phyloP scores from a whole-genome alignment of 1,140 invertebrate species.

The Neuroterus valhalla region DNA sequence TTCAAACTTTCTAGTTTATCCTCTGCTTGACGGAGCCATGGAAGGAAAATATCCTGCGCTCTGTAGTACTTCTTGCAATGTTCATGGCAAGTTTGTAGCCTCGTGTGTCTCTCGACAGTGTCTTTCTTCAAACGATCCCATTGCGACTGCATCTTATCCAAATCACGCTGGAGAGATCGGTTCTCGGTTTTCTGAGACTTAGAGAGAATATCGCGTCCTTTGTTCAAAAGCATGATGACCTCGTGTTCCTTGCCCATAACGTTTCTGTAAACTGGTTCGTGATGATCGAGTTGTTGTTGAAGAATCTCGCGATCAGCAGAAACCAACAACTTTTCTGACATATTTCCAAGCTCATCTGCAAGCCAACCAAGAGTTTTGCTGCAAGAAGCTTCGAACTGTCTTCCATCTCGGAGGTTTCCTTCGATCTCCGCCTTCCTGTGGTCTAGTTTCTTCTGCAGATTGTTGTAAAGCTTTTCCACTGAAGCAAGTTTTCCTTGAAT shows the following conservation, averaged over 20 bases:
- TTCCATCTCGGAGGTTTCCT: slow-evolving; percentile 86
- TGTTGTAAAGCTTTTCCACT: slow-evolving; percentile 88
- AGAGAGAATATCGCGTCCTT: slow-evolving; percentile 86
- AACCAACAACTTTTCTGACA: slow-evolving; percentile 86
- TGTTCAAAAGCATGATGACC: slow-evolving; percentile 94
- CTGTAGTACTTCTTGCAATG: slow-evolving; percentile 93
- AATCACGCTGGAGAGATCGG: slow-evolving; percentile 79
- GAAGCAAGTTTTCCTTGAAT: slow-evolving; percentile 91
- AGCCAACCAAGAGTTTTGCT: slow-evolving; percentile 92
- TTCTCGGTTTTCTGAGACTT: slow-evolving; percentile 77
- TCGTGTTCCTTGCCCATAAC: slow-evolving; percentile 94
- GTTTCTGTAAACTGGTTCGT: slow-evolving; percentile 92
- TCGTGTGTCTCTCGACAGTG: slow-evolving; percentile 87
- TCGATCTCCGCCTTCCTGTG: slow-evolving; percentile 93
- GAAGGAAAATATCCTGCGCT: slow-evolving; percentile 88
- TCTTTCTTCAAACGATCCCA: slow-evolving; percentile 94
- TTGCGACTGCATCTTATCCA: slow-evolving; percentile 90
- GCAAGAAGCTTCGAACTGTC: slow-evolving; percentile 91
- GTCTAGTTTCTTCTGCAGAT: slow-evolving; percentile 91
- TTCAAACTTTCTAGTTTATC: slow-evolving; percentile 88
- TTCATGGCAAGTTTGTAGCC: slow-evolving; percentile 91
- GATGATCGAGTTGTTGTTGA: slow-evolving; percentile 89
- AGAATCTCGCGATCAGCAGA: slow-evolving; percentile 90
- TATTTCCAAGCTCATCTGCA: slow-evolving; percentile 82
- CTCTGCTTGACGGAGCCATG: slow-evolving; percentile 92